Percentiles rank a stretch among this genome's conserved stretches.
Evolutionary conservation across 2,888 invertebrate genomes (phyloP).

Genomic region (Labia minor): DNA sequence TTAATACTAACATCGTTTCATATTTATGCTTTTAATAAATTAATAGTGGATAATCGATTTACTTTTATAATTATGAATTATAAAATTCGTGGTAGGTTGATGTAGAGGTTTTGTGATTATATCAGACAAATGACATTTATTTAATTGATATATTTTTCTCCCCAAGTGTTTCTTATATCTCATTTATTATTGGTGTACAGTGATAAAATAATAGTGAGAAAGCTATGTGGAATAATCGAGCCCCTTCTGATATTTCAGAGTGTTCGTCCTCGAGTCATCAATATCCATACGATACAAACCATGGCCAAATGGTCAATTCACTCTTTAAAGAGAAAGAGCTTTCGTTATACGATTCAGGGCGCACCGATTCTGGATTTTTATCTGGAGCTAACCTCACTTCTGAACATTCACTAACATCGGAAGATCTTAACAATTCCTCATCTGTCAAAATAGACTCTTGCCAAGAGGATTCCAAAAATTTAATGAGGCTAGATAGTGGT

Average conservation of each 20-base stretch:
- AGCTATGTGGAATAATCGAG: neutral
- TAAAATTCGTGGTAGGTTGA: too few relatives aligned
- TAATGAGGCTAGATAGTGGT: conserved; percentile 56
- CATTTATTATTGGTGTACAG: too few relatives aligned
- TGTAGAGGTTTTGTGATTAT: too few relatives aligned
- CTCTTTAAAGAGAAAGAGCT: neutral
- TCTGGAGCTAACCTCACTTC: conserved; percentile 38
- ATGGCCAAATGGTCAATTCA: neutral
- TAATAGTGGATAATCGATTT: too few relatives aligned
- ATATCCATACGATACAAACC: neutral
- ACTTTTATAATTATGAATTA: too few relatives aligned
- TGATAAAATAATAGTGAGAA: too few relatives aligned
- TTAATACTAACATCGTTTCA: too few relatives aligned
- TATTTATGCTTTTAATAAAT: too few relatives aligned
- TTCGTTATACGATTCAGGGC: conserved; percentile 29
- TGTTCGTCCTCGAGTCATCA: neutral
- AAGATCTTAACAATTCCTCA: conserved; percentile 24
- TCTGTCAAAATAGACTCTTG: conserved; percentile 26
- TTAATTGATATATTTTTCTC: too few relatives aligned
- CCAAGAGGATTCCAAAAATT: conserved; percentile 26
- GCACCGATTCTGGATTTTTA: conserved; percentile 40
- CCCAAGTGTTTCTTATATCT: too few relatives aligned
- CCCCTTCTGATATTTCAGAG: neutral
- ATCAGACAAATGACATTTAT: too few relatives aligned
- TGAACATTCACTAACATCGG: conserved; percentile 27